Percentiles rank a stretch among this genome's conserved stretches.
Conservation (phyloP, 2,888 invertebrate species). For the Tholera decimalis region DNA sequence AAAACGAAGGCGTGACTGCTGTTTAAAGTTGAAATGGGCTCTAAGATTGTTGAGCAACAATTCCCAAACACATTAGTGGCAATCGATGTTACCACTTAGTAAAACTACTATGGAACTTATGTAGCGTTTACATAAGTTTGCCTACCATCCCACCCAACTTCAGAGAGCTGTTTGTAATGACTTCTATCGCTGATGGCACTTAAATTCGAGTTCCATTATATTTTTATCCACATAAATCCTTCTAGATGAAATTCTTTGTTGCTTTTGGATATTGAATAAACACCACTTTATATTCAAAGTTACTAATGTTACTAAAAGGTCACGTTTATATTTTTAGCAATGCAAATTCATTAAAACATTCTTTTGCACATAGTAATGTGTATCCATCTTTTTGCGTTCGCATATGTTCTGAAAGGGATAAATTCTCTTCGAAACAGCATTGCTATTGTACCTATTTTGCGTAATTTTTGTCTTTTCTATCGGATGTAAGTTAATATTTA, state of each 20-base stretch:
- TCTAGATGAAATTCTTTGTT: slow-evolving; percentile 12
- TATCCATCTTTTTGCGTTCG: too few species aligned
- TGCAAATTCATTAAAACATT: too few species aligned
- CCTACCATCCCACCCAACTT: slow-evolving; percentile 62
- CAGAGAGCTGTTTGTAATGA: slow-evolving; percentile 75
- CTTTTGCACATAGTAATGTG: too few species aligned
- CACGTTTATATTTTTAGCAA: too few species aligned
- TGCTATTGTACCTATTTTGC: too few species aligned
- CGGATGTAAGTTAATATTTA: too few species aligned
- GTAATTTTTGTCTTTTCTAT: too few species aligned
- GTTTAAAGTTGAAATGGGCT: slow-evolving; percentile 63
- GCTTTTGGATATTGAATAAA: neutral
- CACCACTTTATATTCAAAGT: too few species aligned
- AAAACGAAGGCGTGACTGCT: slow-evolving; percentile 58
- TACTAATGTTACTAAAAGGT: too few species aligned
- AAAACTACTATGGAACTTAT: slow-evolving; percentile 70
- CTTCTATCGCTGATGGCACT: slow-evolving; percentile 70
- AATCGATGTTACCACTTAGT: slow-evolving; percentile 71
- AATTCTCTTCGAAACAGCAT: too few species aligned
- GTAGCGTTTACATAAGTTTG: slow-evolving; percentile 67
- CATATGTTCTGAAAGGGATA: too few species aligned
- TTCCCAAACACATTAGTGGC: slow-evolving; percentile 68
- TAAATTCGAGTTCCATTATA: slow-evolving; percentile 59
- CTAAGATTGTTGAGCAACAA: slow-evolving; percentile 67
- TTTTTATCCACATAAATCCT: slow-evolving; percentile 53